These are phyloP conservation scores for Channa maculata DNA, from an alignment of 2,113 vertebrate genomes.

Conservation along the genomic window DNA sequence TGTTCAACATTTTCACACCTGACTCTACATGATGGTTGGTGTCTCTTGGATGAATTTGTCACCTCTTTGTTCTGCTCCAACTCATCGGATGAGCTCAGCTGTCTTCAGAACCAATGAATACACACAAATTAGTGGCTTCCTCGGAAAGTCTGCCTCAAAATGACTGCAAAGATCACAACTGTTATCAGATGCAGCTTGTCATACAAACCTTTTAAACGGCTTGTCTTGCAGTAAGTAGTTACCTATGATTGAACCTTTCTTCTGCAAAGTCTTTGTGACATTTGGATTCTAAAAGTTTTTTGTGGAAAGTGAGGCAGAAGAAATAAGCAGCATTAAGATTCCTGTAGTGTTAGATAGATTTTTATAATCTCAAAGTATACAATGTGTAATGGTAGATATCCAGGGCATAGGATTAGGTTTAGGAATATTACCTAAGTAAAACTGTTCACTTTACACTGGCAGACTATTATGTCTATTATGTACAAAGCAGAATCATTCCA, in stretches of 20 bases:
- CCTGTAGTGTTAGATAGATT: not conserved
- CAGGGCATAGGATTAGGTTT: no score
- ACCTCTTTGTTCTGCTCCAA: slow-evolving; percentile 52
- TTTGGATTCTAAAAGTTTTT: slow-evolving; percentile 76
- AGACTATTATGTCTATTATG: not conserved
- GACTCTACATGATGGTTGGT: slow-evolving; percentile 45
- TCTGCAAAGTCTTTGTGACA: slow-evolving; percentile 78
- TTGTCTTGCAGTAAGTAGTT: slow-evolving; percentile 82
- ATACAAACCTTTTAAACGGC: slow-evolving; percentile 83
- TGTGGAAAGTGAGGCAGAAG: slow-evolving; percentile 52
- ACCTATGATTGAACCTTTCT: slow-evolving; percentile 86
- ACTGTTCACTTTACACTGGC: not conserved
- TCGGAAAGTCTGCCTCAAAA: not conserved
- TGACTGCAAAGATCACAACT: slow-evolving; percentile 11
- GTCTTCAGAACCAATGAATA: slow-evolving; percentile 67
- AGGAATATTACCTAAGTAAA: not conserved
- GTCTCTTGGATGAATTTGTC: slow-evolving; percentile 56
- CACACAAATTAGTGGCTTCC: slow-evolving; percentile 49
- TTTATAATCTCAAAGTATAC: not conserved
- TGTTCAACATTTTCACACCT: slow-evolving; percentile 64
- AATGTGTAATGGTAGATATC: not conserved
- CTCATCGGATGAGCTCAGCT: slow-evolving; percentile 60
- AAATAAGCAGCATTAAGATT: slow-evolving; percentile 36
- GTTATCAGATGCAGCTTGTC: not conserved
- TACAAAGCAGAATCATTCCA: slow-evolving; percentile 5